A percentile compares a stretch with the other conserved stretches of the same genome.
Conservation (phyloP, 1,140 invertebrate species). For the Drosophila ananassae region DNA sequence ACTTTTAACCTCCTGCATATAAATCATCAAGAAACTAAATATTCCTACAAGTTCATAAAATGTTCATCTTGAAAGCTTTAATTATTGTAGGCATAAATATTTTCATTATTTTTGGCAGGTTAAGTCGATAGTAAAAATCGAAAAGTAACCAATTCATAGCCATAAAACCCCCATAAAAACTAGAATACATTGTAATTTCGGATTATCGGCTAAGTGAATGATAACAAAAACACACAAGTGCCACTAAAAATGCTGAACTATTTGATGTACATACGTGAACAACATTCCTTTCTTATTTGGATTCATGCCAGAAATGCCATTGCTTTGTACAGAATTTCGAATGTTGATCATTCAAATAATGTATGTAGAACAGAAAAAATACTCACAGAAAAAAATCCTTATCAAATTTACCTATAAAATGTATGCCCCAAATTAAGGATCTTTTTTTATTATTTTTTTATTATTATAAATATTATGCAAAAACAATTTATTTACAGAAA, state of each 20-base stretch:
- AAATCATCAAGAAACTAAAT: not conserved
- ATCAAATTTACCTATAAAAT: not conserved
- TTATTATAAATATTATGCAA: not conserved
- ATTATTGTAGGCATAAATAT: not conserved
- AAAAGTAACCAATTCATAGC: not conserved
- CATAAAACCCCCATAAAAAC: slow-evolving; percentile 24
- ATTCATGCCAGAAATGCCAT: slow-evolving; percentile 68
- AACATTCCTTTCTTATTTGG: slow-evolving; percentile 71
- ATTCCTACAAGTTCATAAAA: not conserved
- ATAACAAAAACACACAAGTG: slow-evolving; percentile 16
- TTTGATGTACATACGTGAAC: slow-evolving; percentile 43
- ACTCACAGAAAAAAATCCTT: not conserved
- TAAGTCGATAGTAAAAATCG: not conserved
- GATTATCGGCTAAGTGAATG: slow-evolving; percentile 8
- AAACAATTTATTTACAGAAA: slow-evolving; percentile 47
- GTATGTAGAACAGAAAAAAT: slow-evolving; percentile 3
- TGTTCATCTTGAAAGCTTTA: not conserved
- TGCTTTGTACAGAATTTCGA: slow-evolving; percentile 41
- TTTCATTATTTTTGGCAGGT: not conserved
- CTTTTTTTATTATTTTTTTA: too few species aligned
- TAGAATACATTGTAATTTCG: slow-evolving; percentile 13
- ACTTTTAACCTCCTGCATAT: too few species aligned
- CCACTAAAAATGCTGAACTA: slow-evolving; percentile 41
- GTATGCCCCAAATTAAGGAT: not conserved
- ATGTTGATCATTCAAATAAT: slow-evolving; percentile 29